Conservation (phyloP, 2,113 vertebrate species). For the Platysternon megacephalum region DNA sequence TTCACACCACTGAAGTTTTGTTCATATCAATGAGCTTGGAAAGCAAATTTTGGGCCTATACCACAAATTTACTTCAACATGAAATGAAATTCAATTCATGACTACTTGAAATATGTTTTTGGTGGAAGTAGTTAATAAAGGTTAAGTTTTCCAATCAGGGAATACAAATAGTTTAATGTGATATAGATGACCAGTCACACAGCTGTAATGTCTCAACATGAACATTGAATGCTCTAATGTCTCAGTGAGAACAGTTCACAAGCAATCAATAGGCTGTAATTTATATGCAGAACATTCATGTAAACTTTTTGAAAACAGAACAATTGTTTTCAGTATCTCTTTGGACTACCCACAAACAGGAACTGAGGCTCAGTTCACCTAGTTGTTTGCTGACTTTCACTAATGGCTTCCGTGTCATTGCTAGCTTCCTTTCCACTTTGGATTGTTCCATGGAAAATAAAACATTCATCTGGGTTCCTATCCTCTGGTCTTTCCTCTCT, state of each 20-base stretch:
- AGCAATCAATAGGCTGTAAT: background rate
- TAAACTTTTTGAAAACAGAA: background rate
- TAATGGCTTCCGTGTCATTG: background rate
- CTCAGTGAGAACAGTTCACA: background rate
- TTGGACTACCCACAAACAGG: background rate
- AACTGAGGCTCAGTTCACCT: background rate
- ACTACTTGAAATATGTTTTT: background rate
- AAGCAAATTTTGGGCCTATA: background rate
- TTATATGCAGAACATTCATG: background rate
- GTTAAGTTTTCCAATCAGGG: background rate
- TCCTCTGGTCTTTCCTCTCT: background rate
- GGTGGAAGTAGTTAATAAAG: background rate
- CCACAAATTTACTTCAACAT: background rate
- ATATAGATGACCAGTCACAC: background rate
- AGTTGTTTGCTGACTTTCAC: background rate
- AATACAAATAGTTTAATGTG: background rate
- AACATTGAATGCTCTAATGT: background rate
- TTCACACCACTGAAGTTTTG: slow-evolving; percentile 8
- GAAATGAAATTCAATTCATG: background rate
- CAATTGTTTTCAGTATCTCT: background rate
- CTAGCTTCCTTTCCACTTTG: background rate
- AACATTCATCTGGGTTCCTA: background rate
- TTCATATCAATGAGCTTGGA: background rate
- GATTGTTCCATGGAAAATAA: background rate
- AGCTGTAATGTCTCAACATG: background rate